Percentiles rank a stretch among this genome's conserved stretches.
phyloP scores from a whole-genome alignment of 1,140 invertebrate genomes.

The Drosophila rufa region DNA sequence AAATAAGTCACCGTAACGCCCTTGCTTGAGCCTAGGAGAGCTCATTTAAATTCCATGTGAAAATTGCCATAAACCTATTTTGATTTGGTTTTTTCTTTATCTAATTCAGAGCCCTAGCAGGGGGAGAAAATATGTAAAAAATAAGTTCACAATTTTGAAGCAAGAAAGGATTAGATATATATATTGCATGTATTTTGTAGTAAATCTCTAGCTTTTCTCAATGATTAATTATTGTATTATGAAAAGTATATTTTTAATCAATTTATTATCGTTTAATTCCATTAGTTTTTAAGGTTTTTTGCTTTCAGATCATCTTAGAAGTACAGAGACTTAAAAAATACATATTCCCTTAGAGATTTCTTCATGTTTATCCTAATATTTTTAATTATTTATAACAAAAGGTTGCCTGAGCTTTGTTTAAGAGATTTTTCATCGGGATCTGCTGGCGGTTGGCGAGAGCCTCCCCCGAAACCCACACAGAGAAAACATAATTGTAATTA shows the following conservation, averaged over 20 bases:
- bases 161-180: no score
- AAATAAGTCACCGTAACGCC: slow-evolving; percentile 69
- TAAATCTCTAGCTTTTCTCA: no score
- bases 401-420: slow-evolving; percentile 16
- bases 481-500: slow-evolving; percentile 67
- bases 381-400: background rate
- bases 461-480: slow-evolving; percentile 18
- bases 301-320: background rate
- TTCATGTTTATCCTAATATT: background rate
- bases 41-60: slow-evolving; percentile 69
- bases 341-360: background rate
- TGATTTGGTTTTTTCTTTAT: slow-evolving; percentile 23
- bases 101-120: background rate
- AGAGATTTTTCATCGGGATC: slow-evolving; percentile 28
- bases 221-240: no score
- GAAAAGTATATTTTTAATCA: no score
- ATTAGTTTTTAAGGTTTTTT: no score
- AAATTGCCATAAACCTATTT: slow-evolving; percentile 49
- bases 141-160: no score
- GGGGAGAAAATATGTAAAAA: background rate
- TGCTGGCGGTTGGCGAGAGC: background rate
- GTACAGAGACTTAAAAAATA: background rate
- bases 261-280: no score
- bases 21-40: slow-evolving; percentile 25
- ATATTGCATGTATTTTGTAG: no score